A percentile compares a stretch with the other conserved stretches of the same genome.
Conservation (phyloP, 2,797 vertebrate species). For the Molossus molossus region DNA sequence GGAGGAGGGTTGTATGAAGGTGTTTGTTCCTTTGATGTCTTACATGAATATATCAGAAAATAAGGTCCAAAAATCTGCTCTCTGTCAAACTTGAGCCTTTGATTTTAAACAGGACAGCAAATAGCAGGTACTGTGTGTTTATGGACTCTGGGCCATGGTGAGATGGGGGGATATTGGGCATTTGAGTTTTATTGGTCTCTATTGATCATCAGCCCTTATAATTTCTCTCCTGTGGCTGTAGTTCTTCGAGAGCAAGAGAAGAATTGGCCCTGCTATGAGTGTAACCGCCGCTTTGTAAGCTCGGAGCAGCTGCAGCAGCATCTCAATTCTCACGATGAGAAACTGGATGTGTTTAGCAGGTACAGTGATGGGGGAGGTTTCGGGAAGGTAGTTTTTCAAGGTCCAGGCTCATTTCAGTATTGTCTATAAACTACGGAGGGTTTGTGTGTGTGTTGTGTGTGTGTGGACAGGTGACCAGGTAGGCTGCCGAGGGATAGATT, state of each 20-base stretch:
- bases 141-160: background rate
- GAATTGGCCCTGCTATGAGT: slow-evolving; percentile 99
- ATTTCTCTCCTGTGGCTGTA: slow-evolving; percentile 85
- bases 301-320: slow-evolving; percentile 98
- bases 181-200: slow-evolving; percentile 48
- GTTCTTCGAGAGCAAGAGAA: slow-evolving; percentile 98
- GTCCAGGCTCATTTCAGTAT: background rate
- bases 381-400: background rate
- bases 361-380: slow-evolving; percentile 80
- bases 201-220: slow-evolving; percentile 52
- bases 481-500: background rate
- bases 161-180: background rate
- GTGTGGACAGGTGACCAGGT: background rate
- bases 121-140: background rate
- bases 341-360: slow-evolving; percentile 96
- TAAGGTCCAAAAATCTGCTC: slow-evolving; percentile 17
- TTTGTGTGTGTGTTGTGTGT: background rate
- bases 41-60: slow-evolving; percentile 24
- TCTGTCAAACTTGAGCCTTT: slow-evolving; percentile 62
- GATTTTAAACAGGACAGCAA: slow-evolving; percentile 28
- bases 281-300: slow-evolving; percentile 97
- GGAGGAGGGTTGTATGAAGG: background rate
- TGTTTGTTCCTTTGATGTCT: slow-evolving; percentile 57
- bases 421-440: background rate
- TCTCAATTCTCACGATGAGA: slow-evolving; percentile 98